Evolutionary conservation across 1,140 invertebrate genomes (phyloP).

Genomic region (Nilaparvata lugens): DNA sequence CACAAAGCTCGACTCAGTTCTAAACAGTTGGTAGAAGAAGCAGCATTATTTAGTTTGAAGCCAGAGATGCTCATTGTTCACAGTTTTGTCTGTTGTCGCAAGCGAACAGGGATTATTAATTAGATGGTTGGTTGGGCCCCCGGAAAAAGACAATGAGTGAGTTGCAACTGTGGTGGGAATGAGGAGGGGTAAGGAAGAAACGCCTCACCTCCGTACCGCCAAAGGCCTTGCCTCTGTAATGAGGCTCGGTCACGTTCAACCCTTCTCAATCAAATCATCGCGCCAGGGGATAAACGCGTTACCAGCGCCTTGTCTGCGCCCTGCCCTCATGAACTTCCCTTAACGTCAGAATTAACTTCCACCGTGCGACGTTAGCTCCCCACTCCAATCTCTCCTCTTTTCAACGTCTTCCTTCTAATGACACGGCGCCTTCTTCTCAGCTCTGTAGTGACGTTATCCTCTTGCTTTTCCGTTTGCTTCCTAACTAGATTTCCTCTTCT

Average conservation of each 20-base stretch:
- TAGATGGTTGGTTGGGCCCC: too few species aligned
- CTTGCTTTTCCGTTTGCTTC: neutral
- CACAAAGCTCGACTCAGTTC: too few species aligned
- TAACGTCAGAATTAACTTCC: constrained; percentile 2
- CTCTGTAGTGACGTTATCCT: neutral
- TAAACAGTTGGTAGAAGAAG: too few species aligned
- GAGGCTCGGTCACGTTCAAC: constrained; percentile 11
- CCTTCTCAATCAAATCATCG: constrained; percentile 18
- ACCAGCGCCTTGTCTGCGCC: neutral
- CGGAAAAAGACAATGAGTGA: too few species aligned
- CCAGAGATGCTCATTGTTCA: too few species aligned
- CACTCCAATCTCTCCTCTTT: neutral
- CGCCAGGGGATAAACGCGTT: constrained; percentile 11
- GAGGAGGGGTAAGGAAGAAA: neutral
- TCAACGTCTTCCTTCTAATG: too few species aligned
- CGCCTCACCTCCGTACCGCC: neutral
- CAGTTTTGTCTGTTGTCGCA: too few species aligned
- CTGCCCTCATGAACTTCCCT: neutral
- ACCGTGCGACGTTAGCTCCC: neutral
- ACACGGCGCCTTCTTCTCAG: neutral
- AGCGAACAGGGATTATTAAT: too few species aligned
- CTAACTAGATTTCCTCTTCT: neutral
- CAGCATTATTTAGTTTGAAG: too few species aligned
- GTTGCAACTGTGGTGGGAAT: too few species aligned
- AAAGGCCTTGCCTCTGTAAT: constrained; percentile 1